phyloP scores from a whole-genome alignment of 2,888 invertebrate genomes.

The Dinocampus coccinellae region DNA sequence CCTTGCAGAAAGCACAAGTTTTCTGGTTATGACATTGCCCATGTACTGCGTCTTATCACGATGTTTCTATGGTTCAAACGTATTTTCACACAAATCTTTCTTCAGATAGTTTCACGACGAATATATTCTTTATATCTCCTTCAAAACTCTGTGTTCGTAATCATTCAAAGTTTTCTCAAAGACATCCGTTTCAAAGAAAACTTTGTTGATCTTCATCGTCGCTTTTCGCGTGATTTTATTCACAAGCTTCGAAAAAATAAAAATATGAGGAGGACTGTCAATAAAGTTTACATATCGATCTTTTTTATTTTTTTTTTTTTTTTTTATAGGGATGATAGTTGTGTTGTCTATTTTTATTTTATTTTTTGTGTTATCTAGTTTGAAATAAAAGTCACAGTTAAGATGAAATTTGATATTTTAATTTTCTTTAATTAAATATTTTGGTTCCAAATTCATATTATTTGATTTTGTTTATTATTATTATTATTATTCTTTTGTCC shows the following conservation, averaged over 20 bases:
- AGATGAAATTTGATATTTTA: conserved; percentile 1
- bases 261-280: neutral
- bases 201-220: neutral
- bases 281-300: neutral
- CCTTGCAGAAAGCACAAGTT: neutral
- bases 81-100: neutral
- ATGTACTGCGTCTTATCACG: neutral
- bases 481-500: too few relatives aligned
- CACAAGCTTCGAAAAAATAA: neutral
- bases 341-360: too few relatives aligned
- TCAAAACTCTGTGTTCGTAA: neutral
- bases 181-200: neutral
- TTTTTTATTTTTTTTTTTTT: neutral
- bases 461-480: neutral
- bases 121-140: neutral
- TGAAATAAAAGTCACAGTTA: neutral
- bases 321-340: too few relatives aligned
- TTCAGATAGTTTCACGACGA: neutral
- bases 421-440: conserved; percentile 15
- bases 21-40: neutral
- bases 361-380: too few relatives aligned
- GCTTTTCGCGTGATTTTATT: neutral
- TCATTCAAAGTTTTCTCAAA: neutral
- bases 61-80: neutral
- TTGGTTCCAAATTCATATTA: conserved; percentile 10